Conservation (phyloP, 2,113 vertebrate species). For the Petromus typicus region DNA sequence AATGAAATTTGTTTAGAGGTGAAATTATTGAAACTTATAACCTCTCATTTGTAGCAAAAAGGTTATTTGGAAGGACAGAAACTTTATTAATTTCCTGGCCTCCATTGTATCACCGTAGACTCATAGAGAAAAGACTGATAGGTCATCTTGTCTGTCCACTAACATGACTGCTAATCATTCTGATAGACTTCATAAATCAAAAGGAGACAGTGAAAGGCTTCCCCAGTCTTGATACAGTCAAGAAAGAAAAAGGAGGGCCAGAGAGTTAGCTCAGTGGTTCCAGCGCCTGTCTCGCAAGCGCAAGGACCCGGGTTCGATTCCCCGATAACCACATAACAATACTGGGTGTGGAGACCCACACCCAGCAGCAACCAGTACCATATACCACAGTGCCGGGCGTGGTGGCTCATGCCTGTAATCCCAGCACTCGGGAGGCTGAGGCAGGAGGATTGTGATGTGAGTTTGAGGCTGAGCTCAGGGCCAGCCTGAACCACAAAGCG, state of each 20-base stretch:
- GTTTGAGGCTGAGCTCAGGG: too few species aligned
- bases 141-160: not conserved
- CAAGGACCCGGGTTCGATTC: too few species aligned
- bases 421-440: too few species aligned
- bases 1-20: not conserved
- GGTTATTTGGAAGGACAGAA: constrained; percentile 5
- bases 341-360: too few species aligned
- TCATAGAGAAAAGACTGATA: not conserved
- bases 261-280: too few species aligned
- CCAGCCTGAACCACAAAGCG: too few species aligned
- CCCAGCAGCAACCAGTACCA: too few species aligned
- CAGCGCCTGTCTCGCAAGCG: too few species aligned
- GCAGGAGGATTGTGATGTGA: too few species aligned
- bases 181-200: not conserved
- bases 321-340: too few species aligned
- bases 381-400: too few species aligned
- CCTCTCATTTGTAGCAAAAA: not conserved
- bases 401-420: too few species aligned
- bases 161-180: constrained; percentile 32
- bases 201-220: constrained; percentile 2
- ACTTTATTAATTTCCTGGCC: constrained; percentile 18
- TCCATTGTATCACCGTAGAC: not conserved
- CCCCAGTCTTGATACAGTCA: not conserved
- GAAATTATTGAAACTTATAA: not conserved
- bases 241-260: not conserved